A percentile compares a stretch with the other conserved stretches of the same genome.
Conservation (phyloP, 2,888 invertebrate species). For the Augochlorella aurata region DNA sequence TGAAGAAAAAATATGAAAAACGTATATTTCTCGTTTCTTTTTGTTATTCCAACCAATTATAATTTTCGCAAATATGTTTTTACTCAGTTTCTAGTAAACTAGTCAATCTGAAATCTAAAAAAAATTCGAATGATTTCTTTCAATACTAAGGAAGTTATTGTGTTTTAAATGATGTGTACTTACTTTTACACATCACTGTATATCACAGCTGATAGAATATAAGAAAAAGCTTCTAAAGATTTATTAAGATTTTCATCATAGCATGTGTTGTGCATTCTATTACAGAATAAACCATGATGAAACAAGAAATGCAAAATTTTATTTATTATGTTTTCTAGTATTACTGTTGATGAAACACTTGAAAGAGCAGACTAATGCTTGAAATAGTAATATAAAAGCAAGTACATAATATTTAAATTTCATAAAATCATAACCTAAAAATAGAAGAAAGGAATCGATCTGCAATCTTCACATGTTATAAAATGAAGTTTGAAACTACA, state of each 20-base stretch:
- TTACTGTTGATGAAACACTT: neutral
- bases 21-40: too few species aligned
- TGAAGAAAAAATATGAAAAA: too few species aligned
- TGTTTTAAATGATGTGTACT: too few species aligned
- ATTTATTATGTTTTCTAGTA: neutral
- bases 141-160: too few species aligned
- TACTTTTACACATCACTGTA: neutral
- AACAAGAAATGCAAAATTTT: constrained; percentile 1
- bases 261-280: constrained; percentile 20
- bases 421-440: constrained; percentile 66
- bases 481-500: neutral
- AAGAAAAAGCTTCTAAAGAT: constrained; percentile 6
- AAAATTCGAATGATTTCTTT: too few species aligned
- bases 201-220: constrained; percentile 23
- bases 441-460: constrained; percentile 35
- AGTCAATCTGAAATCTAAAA: too few species aligned
- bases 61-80: too few species aligned
- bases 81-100: too few species aligned
- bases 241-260: constrained; percentile 18
- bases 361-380: constrained; percentile 1
- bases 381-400: neutral
- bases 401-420: constrained; percentile 35
- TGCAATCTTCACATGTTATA: neutral
- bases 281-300: neutral
- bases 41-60: too few species aligned